Evolutionary conservation across 2,888 invertebrate genomes (phyloP), one percentile per base, ranked within the genome.

Genomic region (Morpho achilles): DNA sequence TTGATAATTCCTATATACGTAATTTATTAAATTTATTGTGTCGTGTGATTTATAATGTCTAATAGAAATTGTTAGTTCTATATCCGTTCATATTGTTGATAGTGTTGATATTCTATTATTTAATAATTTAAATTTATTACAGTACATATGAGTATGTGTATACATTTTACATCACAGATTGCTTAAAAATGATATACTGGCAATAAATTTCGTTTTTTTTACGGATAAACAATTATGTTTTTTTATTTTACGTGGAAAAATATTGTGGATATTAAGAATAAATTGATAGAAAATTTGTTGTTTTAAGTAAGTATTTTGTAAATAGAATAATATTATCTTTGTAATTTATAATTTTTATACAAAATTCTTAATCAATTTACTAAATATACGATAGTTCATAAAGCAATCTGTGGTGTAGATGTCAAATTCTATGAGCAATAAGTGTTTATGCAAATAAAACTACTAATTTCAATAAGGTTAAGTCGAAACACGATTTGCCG

Each of bases 101-200:
- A 50, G 62, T 67, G 63, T 66, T 45, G 48, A 67, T 64, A 67
- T 64, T 67, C 61, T 67, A 67, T 66, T 53, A 43, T 43, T n/a
- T 39, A 53, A 23, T 63, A 53, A 62, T 64, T 62, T 62, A 57
- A 61, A 58, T 56, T 58, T 60, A 55, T 61, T 45, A 48, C 32
- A 32, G 32, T 32, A 16, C 16, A 16, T 16, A 55, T 44, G 32
- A 56, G 42, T 41, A 56, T 39, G 9, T 46, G 22, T 51, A 32
- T 43, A 40, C 10, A 10, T 42, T 39, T 32, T 32, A 32, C 32
- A 49, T 8, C 43, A 51, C 32, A 51, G 32, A 43, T 51, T 51
- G 43, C 7, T 44, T 51, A 32, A 43, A 43, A 32, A 0, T 32
- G 32, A 32, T 32, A 3, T 32, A 32, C 32, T 32, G 32, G 32